phyloP scores from a whole-genome alignment of 1,140 invertebrate species.

The Cydia fagiglandana region DNA sequence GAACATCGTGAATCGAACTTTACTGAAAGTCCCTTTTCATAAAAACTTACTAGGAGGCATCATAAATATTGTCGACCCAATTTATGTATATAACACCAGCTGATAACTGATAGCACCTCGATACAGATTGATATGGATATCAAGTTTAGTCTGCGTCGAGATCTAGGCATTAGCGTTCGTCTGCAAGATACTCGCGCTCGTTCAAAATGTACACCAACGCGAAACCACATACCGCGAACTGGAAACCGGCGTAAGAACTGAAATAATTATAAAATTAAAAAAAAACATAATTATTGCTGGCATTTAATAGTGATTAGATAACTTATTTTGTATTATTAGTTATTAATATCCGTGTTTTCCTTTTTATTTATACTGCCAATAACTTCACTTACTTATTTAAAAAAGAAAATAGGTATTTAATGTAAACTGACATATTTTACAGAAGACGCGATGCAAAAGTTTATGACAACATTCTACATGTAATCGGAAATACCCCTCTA shows the following conservation, averaged over 20 bases:
- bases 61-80: neutral
- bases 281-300: no score
- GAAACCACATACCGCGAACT: neutral
- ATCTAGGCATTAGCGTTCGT: neutral
- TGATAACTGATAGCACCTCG: conserved; percentile 22
- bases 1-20: neutral
- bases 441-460: conserved; percentile 24
- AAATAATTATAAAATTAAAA: no score
- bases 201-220: neutral
- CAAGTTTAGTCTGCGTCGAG: conserved; percentile 26
- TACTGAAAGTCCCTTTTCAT: neutral
- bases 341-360: no score
- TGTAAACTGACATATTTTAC: neutral
- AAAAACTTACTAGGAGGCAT: neutral
- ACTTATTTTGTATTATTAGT: no score
- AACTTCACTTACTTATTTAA: neutral
- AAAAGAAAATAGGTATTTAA: neutral
- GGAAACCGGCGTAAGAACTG: conserved; percentile 19
- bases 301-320: no score
- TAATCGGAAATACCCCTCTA: conserved; percentile 95
- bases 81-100: neutral
- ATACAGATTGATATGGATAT: neutral
- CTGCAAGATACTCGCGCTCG: conserved; percentile 1
- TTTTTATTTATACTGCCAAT: neutral
- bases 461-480: conserved; percentile 84